Conservation (phyloP, 2,797 vertebrate species). For the Neostethus bicornis region DNA sequence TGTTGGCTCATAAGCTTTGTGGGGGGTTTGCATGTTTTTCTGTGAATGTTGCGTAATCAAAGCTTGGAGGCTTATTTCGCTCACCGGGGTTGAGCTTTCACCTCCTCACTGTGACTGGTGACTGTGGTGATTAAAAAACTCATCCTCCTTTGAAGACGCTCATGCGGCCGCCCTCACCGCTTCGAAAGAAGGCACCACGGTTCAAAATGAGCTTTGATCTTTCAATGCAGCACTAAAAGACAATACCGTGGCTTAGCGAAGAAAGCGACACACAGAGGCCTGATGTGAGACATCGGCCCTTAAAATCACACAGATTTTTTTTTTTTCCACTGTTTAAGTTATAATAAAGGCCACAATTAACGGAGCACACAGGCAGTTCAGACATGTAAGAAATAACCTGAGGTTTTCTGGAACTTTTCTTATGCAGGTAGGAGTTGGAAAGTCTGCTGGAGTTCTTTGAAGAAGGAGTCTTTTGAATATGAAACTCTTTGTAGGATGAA, state of each 20-base stretch:
- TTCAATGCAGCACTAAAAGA: conserved; percentile 35
- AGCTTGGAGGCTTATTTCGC: conserved; percentile 35
- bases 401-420: conserved; percentile 37
- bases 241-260: conserved; percentile 42
- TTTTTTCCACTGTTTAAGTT: conserved; percentile 37
- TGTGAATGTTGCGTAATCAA: conserved; percentile 66
- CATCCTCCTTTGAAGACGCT: conserved; percentile 73
- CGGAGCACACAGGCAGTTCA: conserved; percentile 51
- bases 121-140: conserved; percentile 62
- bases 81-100: conserved; percentile 46
- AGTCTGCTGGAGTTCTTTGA: conserved; percentile 54
- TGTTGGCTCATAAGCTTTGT: conserved; percentile 1
- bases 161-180: conserved; percentile 59
- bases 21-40: conserved; percentile 45
- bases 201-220: conserved; percentile 77
- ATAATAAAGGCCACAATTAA: conserved; percentile 6
- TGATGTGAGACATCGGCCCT: conserved; percentile 44
- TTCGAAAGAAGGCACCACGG: conserved; percentile 62
- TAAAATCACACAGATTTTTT: conserved; percentile 39
- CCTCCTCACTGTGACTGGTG: conserved; percentile 51
- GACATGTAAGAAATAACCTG: conserved; percentile 51
- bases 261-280: conserved; percentile 32
- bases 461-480: conserved; percentile 50
- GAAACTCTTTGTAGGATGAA: conserved; percentile 38
- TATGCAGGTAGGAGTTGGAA: conserved; percentile 43